Evolutionary conservation across 2,888 invertebrate species (phyloP).

Genomic region (Thumatha senex): DNA sequence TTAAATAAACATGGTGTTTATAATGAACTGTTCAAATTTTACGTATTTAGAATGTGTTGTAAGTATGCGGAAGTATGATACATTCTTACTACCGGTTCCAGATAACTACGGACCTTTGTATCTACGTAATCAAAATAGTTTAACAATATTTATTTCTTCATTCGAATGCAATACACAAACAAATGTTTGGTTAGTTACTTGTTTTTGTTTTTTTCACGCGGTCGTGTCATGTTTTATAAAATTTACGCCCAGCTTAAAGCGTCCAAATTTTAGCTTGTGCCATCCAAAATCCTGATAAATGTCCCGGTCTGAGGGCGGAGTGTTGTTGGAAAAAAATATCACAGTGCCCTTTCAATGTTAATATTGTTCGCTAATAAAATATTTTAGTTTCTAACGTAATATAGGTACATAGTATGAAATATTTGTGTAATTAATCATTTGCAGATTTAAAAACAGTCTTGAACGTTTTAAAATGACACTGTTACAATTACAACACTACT

Average conservation of each 20-base stretch:
- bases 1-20: conserved; percentile 31
- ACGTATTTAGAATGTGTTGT: conserved; percentile 31
- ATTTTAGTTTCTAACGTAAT: conserved; percentile 40
- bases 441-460: no score
- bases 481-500: no score
- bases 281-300: conserved; percentile 88
- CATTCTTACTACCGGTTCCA: conserved; percentile 8
- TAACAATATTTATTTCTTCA: conserved; percentile 23
- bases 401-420: conserved; percentile 12
- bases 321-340: conserved; percentile 54
- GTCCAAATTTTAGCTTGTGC: conserved; percentile 84
- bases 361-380: conserved; percentile 55
- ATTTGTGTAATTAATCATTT: neutral
- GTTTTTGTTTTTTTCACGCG: conserved; percentile 63
- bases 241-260: conserved; percentile 82
- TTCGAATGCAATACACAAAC: conserved; percentile 38
- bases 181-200: conserved; percentile 59
- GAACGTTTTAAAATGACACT: no score
- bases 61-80: conserved; percentile 8
- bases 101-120: conserved; percentile 3
- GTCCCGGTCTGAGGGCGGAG: conserved; percentile 66
- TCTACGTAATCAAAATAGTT: conserved; percentile 4
- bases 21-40: conserved; percentile 20
- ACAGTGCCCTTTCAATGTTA: conserved; percentile 63
- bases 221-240: conserved; percentile 76